Evolutionary conservation across 2,797 vertebrate species (phyloP).

Genomic region (Streptopelia turtur): DNA sequence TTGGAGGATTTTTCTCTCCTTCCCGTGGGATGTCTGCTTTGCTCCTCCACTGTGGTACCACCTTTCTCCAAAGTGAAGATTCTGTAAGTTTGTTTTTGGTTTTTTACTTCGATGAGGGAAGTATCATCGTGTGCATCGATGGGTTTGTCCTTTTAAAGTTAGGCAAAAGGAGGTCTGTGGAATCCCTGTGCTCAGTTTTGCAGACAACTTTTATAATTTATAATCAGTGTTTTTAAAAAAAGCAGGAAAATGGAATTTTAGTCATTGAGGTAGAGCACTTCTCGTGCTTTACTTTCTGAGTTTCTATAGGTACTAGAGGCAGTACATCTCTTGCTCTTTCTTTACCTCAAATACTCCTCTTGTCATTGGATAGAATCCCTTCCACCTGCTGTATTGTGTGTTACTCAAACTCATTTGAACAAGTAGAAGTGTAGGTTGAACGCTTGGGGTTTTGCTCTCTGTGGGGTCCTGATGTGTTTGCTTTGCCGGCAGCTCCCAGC

Average conservation of each 20-base stretch:
- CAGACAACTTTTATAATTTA: background rate
- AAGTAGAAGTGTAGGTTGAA: background rate
- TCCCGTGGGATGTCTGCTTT: background rate
- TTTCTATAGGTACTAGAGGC: background rate
- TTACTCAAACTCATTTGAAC: background rate
- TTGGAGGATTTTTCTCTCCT: background rate
- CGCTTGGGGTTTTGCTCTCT: background rate
- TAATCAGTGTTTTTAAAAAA: background rate
- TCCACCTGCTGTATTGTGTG: rapidly evolving
- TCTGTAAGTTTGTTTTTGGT: background rate
- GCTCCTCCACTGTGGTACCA: background rate
- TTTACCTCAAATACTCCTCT: background rate
- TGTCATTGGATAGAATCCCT: background rate
- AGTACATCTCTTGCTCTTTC: background rate
- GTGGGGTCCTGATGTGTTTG: background rate
- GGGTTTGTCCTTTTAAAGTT: background rate
- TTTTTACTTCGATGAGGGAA: background rate
- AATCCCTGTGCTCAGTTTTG: background rate
- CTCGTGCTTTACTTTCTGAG: background rate
- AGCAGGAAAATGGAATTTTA: background rate
- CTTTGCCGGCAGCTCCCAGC: background rate
- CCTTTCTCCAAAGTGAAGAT: background rate
- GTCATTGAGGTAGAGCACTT: background rate
- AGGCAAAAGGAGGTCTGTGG: background rate
- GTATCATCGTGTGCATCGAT: background rate